These are phyloP conservation scores for Tachycineta bicolor DNA, from an alignment of 2,113 vertebrate genomes.

Conservation along the genomic window DNA sequence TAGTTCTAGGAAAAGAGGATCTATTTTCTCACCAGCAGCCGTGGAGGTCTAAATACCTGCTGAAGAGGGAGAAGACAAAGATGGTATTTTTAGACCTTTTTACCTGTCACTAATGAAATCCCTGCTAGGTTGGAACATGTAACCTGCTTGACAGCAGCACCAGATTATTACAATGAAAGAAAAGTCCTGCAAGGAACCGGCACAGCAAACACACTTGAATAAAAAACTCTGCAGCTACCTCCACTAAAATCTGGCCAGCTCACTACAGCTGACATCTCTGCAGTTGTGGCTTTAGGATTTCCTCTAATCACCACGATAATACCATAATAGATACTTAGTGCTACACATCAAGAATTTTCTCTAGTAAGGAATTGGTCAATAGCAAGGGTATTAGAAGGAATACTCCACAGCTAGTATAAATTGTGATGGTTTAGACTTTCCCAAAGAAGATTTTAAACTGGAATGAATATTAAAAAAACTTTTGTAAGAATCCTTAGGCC, in stretches of 20 bases:
- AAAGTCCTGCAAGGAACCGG: neutral
- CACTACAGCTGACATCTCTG: neutral
- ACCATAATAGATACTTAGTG: neutral
- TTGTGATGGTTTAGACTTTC: neutral
- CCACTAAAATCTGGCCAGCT: neutral
- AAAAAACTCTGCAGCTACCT: neutral
- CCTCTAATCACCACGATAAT: neutral
- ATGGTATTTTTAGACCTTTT: neutral
- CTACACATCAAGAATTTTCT: neutral
- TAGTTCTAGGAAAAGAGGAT: neutral
- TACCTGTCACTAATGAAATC: neutral
- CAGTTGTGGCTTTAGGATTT: neutral
- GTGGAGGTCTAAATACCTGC: neutral
- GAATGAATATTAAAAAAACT: constrained; percentile 8
- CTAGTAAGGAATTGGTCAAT: neutral
- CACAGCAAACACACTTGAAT: neutral
- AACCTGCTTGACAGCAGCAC: neutral
- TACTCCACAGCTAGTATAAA: neutral
- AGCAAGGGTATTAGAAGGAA: neutral
- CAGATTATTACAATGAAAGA: neutral
- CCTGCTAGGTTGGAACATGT: neutral
- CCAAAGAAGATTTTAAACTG: neutral
- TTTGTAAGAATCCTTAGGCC: constrained; percentile 9
- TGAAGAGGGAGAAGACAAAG: neutral
- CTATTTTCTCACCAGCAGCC: neutral